Conservation (phyloP, 2,113 vertebrate genomes). For the Pseudopipra pipra region DNA sequence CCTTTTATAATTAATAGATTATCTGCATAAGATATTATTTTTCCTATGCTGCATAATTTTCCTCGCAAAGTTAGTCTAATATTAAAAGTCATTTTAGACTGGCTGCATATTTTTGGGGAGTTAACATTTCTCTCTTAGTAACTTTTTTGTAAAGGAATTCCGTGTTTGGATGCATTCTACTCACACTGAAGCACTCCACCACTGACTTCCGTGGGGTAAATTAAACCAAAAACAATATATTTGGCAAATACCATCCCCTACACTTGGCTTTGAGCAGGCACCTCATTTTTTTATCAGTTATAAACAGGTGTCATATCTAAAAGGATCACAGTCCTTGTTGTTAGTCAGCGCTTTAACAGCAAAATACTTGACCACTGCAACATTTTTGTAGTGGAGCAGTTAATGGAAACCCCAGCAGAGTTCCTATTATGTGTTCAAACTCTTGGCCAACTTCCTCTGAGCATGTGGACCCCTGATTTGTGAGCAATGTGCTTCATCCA, state of each 20-base stretch:
- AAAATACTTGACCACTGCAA: slow-evolving; percentile 41
- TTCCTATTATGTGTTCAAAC: slow-evolving; percentile 42
- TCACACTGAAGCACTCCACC: not conserved
- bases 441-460: slow-evolving; percentile 42
- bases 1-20: not conserved
- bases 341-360: slow-evolving; percentile 7
- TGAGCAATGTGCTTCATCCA: not conserved
- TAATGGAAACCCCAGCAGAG: slow-evolving; percentile 44
- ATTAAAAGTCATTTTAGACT: not conserved
- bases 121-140: not conserved
- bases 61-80: not conserved
- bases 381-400: slow-evolving; percentile 14
- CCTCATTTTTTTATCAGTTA: not conserved
- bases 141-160: not conserved
- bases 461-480: slow-evolving; percentile 32
- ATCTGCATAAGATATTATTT: not conserved
- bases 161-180: not conserved
- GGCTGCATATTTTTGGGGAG: not conserved
- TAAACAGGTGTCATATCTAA: not conserved
- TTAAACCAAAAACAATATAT: not conserved
- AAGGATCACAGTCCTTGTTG: slow-evolving; percentile 11
- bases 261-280: not conserved
- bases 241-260: not conserved
- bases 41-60: not conserved
- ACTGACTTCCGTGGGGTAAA: not conserved